These are phyloP conservation scores for Echeneis naucrates DNA, from an alignment of 2,797 vertebrate genomes.

Conservation along the genomic window DNA sequence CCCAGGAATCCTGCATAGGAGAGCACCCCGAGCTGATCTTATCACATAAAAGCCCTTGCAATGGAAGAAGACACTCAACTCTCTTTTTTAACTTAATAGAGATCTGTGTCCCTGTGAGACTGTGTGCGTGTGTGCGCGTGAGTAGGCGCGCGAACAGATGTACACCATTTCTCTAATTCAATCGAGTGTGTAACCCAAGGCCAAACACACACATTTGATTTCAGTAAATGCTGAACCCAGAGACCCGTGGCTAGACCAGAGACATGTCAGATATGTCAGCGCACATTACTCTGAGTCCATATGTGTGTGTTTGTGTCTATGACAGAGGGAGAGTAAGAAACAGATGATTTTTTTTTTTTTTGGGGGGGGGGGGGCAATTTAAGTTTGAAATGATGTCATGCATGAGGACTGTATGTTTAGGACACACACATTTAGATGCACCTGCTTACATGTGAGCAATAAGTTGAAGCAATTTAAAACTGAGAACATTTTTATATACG, in stretches of 20 bases:
- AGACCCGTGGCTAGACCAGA: conserved; percentile 66
- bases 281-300: conserved; percentile 30
- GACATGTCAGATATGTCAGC: conserved; percentile 63
- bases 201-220: conserved; percentile 81
- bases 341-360: conserved; percentile 32
- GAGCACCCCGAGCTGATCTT: conserved; percentile 79
- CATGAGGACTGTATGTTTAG: conserved; percentile 39
- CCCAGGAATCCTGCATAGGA: conserved; percentile 79
- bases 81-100: conserved; percentile 81
- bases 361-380: too few species aligned
- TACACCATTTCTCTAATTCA: conserved; percentile 76
- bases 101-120: conserved; percentile 60
- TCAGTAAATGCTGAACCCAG: conserved; percentile 73
- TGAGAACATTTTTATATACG: too few species aligned
- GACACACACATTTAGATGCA: conserved; percentile 35
- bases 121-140: conserved; percentile 27
- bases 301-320: conserved; percentile 10
- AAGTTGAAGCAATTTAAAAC: too few species aligned
- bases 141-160: conserved; percentile 35
- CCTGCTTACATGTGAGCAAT: too few species aligned
- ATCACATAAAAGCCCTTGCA: conserved; percentile 81
- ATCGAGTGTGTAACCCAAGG: conserved; percentile 79
- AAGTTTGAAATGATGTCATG: conserved; percentile 29
- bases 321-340: conserved; percentile 16
- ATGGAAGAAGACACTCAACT: conserved; percentile 78